These are phyloP conservation scores for Geotrupes spiniger DNA, from an alignment of 2,888 invertebrate genomes.

Conservation along the genomic window DNA sequence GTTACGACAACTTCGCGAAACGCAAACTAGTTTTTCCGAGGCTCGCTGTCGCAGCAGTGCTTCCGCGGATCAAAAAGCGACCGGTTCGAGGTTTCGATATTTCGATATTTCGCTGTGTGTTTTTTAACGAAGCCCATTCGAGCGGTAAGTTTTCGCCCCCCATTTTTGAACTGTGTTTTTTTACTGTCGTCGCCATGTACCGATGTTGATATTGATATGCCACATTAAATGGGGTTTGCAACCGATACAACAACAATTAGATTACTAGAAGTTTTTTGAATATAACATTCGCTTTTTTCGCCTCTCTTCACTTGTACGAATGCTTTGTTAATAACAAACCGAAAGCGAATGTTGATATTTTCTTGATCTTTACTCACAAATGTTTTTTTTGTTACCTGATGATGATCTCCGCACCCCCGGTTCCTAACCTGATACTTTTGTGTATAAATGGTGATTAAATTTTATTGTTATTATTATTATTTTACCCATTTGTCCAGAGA, in stretches of 20 bases:
- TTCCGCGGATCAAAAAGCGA: slow-evolving; percentile 10
- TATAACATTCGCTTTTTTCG: slow-evolving; percentile 21
- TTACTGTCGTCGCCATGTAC: slow-evolving; percentile 17
- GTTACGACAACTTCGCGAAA: not conserved
- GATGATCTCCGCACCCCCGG: slow-evolving; percentile 11
- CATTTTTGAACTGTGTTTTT: slow-evolving; percentile 5
- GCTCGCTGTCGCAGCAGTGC: slow-evolving; percentile 9
- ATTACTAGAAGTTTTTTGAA: slow-evolving; percentile 10
- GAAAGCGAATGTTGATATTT: slow-evolving; percentile 15
- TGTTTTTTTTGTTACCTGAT: slow-evolving; percentile 17
- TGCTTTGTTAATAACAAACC: too few relatives aligned
- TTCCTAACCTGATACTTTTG: slow-evolving; percentile 3
- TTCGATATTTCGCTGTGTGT: too few relatives aligned
- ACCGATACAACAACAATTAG: slow-evolving; percentile 32
- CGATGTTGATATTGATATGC: slow-evolving; percentile 32
- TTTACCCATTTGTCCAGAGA: not conserved
- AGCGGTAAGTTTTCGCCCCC: slow-evolving; percentile 19
- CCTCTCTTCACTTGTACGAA: slow-evolving; percentile 1
- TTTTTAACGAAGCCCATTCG: not conserved
- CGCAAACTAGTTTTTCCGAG: not conserved
- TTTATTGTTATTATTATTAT: not conserved
- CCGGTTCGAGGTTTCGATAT: slow-evolving; percentile 3
- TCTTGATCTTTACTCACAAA: slow-evolving; percentile 10
- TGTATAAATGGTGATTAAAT: slow-evolving; percentile 1
- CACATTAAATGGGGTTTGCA: slow-evolving; percentile 41